Evolutionary conservation across 2,888 invertebrate species (phyloP), one percentile per base, ranked within the genome.

Genomic region (Parnassius mnemosyne): DNA sequence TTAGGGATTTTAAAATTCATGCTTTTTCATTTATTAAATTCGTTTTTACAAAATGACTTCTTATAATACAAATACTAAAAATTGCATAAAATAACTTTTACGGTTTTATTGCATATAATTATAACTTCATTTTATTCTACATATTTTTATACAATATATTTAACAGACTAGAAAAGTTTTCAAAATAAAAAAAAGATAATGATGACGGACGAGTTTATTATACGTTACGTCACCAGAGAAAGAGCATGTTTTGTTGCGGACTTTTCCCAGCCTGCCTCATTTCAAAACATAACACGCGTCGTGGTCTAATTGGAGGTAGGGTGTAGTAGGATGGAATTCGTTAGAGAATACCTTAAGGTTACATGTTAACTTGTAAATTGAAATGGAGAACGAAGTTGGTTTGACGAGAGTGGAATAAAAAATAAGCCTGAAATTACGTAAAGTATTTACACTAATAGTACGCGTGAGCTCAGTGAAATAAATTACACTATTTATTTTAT

Each of bases 251-350:
- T 57, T 41, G 42, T 25, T 49, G 20, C 13, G n/a, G 44, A 58
- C 58, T 63, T 57, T 63, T 58, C 58, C 62, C 49, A 34, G 44
- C 34, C 53, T 20, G 53, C 25, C 53, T 63, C 62, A 58, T 63
- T 63, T 54, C 53, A 58, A 63, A 63, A 54, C 62, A 54, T 54
- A 63, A 63, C 62, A 58, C 62, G 62, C 54, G 46, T 63, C 44
- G 53, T 54, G 34, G 54, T 58, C 58, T 63, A 63, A 63, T 63
- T 63, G 58, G 57, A 54, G 58, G 44, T 41, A 50, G 51, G 44
- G 58, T 57, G 43, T 57, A 58, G 58, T 53, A 62, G 57, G 62
- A 54, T 57, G 49, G 57, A 62, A 57, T 62, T 62, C 54, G 57
- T 62, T 53, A 62, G 54, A 44, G 62, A 54, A 62, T 57, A 62